phyloP scores from a whole-genome alignment of 2,797 vertebrate genomes.

The Poeciliopsis presidionis region DNA sequence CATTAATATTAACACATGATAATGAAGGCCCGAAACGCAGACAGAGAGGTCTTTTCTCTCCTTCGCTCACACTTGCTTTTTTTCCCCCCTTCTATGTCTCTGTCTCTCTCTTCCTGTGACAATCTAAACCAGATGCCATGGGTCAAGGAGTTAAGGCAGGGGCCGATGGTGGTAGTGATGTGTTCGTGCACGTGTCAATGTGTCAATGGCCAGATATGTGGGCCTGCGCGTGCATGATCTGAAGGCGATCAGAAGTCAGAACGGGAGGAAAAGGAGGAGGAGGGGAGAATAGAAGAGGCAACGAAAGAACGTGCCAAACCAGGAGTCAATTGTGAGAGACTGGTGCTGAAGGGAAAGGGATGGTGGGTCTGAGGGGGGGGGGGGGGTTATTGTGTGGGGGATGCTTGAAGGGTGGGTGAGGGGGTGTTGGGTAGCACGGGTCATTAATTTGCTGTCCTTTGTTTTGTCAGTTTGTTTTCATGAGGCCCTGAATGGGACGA shows the following conservation, averaged over 20 bases:
- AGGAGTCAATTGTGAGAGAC: slow-evolving; percentile 93
- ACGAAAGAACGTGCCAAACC: slow-evolving; percentile 78
- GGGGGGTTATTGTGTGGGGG: slow-evolving; percentile 73
- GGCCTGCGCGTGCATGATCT: slow-evolving; percentile 59
- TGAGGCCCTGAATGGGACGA: slow-evolving; percentile 89
- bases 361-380: neutral
- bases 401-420: slow-evolving; percentile 7
- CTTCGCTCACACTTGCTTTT: slow-evolving; percentile 58
- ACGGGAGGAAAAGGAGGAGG: slow-evolving; percentile 13
- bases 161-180: slow-evolving; percentile 67
- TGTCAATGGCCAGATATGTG: slow-evolving; percentile 65
- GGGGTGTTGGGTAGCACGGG: slow-evolving; percentile 80
- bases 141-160: slow-evolving; percentile 75
- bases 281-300: slow-evolving; percentile 11
- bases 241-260: slow-evolving; percentile 68
- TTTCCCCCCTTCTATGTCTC: slow-evolving; percentile 54
- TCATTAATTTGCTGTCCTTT: slow-evolving; percentile 99
- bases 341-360: slow-evolving; percentile 14
- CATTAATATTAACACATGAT: slow-evolving; percentile 87
- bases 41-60: slow-evolving; percentile 79
- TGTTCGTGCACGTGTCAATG: slow-evolving; percentile 38
- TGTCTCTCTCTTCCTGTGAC: slow-evolving; percentile 80
- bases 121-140: slow-evolving; percentile 88
- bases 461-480: slow-evolving; percentile 99
- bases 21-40: slow-evolving; percentile 85